These are phyloP conservation scores for Typhlichthys subterraneus DNA, from an alignment of 2,797 vertebrate genomes.

Conservation along the genomic window DNA sequence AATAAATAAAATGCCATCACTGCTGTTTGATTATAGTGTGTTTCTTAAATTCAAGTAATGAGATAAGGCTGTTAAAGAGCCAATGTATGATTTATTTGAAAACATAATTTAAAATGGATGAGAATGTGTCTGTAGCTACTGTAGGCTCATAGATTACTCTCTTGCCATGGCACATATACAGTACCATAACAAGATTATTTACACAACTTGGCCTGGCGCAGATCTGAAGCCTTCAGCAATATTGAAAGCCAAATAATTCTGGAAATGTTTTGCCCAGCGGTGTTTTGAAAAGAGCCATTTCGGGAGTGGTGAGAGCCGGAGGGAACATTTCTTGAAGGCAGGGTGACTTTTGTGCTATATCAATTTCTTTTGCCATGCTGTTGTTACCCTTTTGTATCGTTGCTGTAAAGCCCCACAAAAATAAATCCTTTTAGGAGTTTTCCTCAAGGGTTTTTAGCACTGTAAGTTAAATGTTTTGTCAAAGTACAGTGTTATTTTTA, in stretches of 20 bases:
- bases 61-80: constrained; percentile 52
- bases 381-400: constrained; percentile 56
- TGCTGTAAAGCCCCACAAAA: constrained; percentile 48
- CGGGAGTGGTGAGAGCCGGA: constrained; percentile 60
- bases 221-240: constrained; percentile 46
- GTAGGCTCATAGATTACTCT: constrained; percentile 12
- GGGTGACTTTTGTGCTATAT: constrained; percentile 65
- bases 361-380: constrained; percentile 60
- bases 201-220: constrained; percentile 24
- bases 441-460: constrained; percentile 45
- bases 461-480: constrained; percentile 36
- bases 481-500: constrained; percentile 17
- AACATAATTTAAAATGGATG: constrained; percentile 40
- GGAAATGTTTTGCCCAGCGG: constrained; percentile 60
- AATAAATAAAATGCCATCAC: constrained; percentile 74
- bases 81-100: constrained; percentile 53
- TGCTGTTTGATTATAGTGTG: constrained; percentile 61
- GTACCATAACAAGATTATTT: constrained; percentile 14
- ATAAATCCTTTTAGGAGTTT: constrained; percentile 43
- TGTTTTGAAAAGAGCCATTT: constrained; percentile 67
- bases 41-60: constrained; percentile 64
- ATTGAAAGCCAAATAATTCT: constrained; percentile 57
- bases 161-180: constrained; percentile 3
- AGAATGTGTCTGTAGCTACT: constrained; percentile 1
- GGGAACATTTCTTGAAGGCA: constrained; percentile 65